Evolutionary conservation across 2,113 vertebrate genomes (phyloP).

Genomic region (Shinisaurus crocodilurus): DNA sequence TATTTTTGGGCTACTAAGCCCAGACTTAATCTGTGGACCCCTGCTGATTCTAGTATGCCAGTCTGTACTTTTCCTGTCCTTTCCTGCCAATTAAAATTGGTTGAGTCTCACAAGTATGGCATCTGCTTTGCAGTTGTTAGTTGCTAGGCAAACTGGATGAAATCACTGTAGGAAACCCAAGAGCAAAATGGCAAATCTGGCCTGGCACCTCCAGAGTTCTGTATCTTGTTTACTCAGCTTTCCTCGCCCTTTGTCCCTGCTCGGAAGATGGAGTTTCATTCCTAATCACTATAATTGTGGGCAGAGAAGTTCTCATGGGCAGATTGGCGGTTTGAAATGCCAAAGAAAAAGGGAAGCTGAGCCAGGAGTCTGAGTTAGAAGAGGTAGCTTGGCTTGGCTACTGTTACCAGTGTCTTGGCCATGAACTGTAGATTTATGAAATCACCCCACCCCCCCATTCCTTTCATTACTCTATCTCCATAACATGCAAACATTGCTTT

Average conservation of each 20-base stretch:
- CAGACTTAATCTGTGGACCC: not conserved
- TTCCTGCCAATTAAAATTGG: rapidly evolving
- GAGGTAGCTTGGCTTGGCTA: not conserved
- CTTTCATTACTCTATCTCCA: not conserved
- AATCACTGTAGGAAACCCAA: rapidly evolving
- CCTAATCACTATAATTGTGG: constrained; percentile 3
- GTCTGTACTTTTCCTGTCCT: not conserved
- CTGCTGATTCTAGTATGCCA: not conserved
- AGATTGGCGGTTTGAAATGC: constrained; percentile 17
- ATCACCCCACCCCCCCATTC: not conserved
- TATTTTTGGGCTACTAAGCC: not conserved
- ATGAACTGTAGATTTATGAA: not conserved
- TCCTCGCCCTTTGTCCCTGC: constrained; percentile 14
- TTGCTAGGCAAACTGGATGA: rapidly evolving
- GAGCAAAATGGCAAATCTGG: rapidly evolving
- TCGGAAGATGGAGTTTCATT: constrained; percentile 40
- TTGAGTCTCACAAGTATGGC: not conserved
- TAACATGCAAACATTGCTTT: not conserved
- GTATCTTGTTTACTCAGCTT: not conserved
- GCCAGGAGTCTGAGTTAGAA: constrained; percentile 29
- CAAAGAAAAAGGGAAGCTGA: not conserved
- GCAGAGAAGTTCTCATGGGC: constrained; percentile 46
- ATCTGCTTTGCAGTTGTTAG: not conserved
- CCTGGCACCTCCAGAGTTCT: rapidly evolving
- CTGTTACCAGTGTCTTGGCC: constrained; percentile 27